A percentile compares a stretch with the other conserved stretches of the same genome.
Evolutionary conservation across 2,888 invertebrate species (phyloP).

Genomic region (Oxycera nigricornis): DNA sequence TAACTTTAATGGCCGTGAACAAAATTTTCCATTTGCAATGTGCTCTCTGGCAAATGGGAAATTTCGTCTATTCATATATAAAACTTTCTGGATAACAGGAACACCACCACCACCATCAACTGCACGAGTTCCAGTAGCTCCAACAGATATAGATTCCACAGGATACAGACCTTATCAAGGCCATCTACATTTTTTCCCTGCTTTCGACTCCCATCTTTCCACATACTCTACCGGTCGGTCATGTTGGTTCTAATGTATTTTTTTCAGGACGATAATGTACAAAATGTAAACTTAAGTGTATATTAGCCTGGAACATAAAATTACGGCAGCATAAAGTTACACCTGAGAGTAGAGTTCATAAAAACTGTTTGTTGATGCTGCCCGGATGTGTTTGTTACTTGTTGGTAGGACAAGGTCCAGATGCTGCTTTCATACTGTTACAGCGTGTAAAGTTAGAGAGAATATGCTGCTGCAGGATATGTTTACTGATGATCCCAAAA

Average conservation of each 20-base stretch:
- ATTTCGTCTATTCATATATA: conserved; percentile 11
- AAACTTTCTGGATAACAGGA: background rate
- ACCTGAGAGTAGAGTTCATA: conserved; percentile 26
- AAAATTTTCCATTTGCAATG: conserved; percentile 39
- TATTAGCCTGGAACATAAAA: conserved; percentile 28
- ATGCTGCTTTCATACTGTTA: no score
- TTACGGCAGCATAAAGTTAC: conserved; percentile 26
- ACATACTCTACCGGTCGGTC: background rate
- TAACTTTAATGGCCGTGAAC: conserved; percentile 39
- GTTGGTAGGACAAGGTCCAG: no score
- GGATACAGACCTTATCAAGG: conserved; percentile 23
- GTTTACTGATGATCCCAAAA: no score
- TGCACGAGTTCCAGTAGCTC: background rate
- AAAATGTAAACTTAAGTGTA: conserved; percentile 31
- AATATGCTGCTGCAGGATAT: no score
- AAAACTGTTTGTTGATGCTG: no score
- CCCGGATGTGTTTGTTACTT: no score
- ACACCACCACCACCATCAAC: background rate
- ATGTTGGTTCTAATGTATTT: background rate
- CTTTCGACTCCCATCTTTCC: background rate
- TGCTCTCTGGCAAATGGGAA: conserved; percentile 24
- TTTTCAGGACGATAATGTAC: conserved; percentile 1
- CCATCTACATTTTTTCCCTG: conserved; percentile 8
- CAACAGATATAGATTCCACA: background rate
- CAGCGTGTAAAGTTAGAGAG: no score